phyloP scores from a whole-genome alignment of 2,113 vertebrate genomes.

The Hippocampus barbouri region DNA sequence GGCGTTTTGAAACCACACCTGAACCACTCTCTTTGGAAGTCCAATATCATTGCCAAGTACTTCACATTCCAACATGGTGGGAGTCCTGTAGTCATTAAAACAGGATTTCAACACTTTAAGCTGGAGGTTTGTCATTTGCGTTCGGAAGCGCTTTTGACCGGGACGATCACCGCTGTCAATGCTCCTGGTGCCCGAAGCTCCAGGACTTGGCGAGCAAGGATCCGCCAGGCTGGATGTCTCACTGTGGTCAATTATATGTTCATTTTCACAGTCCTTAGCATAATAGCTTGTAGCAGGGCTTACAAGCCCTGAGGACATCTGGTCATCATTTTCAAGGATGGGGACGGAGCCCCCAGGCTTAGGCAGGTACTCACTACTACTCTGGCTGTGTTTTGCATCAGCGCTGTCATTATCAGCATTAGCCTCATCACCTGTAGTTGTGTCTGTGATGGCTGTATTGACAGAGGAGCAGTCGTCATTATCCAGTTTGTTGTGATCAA shows the following conservation, averaged over 20 bases:
- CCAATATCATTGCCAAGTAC: conserved; percentile 99
- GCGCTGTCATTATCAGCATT: conserved; percentile 93
- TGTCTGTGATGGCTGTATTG: conserved; percentile 97
- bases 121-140: conserved; percentile 98
- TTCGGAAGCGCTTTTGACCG: conserved; percentile 97
- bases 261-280: conserved; percentile 94
- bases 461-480: conserved; percentile 99
- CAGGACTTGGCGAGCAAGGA: conserved; percentile 94
- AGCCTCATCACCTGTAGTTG: conserved; percentile 96
- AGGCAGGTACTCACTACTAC: conserved; percentile 82
- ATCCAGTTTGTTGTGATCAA: conserved; percentile 93
- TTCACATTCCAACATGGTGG: conserved; percentile 98
- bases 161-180: conserved; percentile 90
- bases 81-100: conserved; percentile 98
- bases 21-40: conserved; percentile 99
- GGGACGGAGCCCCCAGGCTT: conserved; percentile 84
- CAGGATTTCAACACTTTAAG: conserved; percentile 97
- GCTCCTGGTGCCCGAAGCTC: conserved; percentile 86
- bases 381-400: conserved; percentile 85
- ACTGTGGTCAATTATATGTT: conserved; percentile 94
- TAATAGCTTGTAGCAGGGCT: conserved; percentile 96
- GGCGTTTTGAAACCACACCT: conserved; percentile 99
- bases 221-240: conserved; percentile 97
- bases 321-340: conserved; percentile 91
- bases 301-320: conserved; percentile 93